phyloP scores from a whole-genome alignment of 2,888 invertebrate genomes.

The Altica lythri region DNA sequence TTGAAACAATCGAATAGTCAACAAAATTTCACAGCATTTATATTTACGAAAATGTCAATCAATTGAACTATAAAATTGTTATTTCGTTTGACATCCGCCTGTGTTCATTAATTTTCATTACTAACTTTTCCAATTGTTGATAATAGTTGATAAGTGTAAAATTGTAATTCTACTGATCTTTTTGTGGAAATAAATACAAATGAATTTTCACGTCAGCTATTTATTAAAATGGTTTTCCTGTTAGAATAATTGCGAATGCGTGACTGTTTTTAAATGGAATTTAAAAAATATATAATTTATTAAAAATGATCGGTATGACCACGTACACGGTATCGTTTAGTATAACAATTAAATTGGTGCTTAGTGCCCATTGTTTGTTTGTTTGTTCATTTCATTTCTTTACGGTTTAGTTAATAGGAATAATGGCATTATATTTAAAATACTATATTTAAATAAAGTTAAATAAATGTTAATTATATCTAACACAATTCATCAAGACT shows the following conservation, averaged over 20 bases:
- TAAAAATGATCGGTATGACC: no score
- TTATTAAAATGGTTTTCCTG: conserved; percentile 26
- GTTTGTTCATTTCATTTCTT: no score
- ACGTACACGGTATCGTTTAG: no score
- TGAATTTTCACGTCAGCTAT: conserved; percentile 25
- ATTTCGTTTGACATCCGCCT: conserved; percentile 6
- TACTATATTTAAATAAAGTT: no score
- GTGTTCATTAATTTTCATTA: conserved; percentile 5
- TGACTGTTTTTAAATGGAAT: no score
- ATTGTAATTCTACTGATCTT: not conserved
- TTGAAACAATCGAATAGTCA: not conserved
- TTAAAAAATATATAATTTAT: no score
- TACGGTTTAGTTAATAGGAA: no score
- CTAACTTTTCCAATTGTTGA: conserved; percentile 2
- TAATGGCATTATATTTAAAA: no score
- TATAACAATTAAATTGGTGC: no score
- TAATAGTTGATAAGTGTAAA: conserved; percentile 4
- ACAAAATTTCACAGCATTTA: conserved; percentile 5
- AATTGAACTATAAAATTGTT: conserved; percentile 5
- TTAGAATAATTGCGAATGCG: conserved; percentile 25
- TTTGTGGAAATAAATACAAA: conserved; percentile 10
- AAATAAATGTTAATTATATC: no score
- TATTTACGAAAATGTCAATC: conserved; percentile 11
- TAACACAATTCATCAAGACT: no score
- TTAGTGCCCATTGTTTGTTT: no score